Conservation (phyloP, 2,797 vertebrate species). For the Triplophysa yarkandensis region DNA sequence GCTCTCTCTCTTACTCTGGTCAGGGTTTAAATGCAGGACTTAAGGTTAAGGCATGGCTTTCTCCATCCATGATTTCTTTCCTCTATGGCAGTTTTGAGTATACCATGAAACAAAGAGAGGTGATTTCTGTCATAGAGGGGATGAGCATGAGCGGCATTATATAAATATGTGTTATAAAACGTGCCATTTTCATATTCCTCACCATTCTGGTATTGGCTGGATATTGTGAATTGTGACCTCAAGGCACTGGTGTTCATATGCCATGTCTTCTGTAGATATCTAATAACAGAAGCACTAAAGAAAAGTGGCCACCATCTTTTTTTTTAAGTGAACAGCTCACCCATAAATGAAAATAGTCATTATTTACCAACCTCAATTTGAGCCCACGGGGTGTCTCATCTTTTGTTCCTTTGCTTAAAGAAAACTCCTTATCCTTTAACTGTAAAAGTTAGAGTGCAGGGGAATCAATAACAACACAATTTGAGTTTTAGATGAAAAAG, state of each 20-base stretch:
- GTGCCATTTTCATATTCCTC: conserved; percentile 18
- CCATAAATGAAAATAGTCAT: neutral
- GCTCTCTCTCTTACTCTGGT: conserved; percentile 6
- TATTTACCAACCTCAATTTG: neutral
- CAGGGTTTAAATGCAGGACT: neutral
- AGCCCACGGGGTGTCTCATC: too few species aligned
- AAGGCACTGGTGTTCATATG: conserved; percentile 18
- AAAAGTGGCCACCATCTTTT: neutral
- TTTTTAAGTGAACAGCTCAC: conserved; percentile 14
- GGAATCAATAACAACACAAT: too few species aligned
- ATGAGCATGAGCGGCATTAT: neutral
- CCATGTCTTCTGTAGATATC: conserved; percentile 2
- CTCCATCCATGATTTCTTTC: neutral
- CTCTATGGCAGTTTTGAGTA: neutral
- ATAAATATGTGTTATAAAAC: conserved; percentile 13
- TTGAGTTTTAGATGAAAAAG: too few species aligned
- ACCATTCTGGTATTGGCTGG: conserved; percentile 5
- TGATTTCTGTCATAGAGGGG: neutral
- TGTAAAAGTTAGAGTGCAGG: too few species aligned
- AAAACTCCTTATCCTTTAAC: too few species aligned
- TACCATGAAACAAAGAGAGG: conserved; percentile 14
- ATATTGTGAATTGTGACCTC: conserved; percentile 42
- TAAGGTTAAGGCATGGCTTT: conserved; percentile 7
- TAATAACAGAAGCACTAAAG: conserved; percentile 31
- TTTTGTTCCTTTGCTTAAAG: too few species aligned